Conservation (phyloP, 2,888 invertebrate species). For the Cyrtodaria siliqua region DNA sequence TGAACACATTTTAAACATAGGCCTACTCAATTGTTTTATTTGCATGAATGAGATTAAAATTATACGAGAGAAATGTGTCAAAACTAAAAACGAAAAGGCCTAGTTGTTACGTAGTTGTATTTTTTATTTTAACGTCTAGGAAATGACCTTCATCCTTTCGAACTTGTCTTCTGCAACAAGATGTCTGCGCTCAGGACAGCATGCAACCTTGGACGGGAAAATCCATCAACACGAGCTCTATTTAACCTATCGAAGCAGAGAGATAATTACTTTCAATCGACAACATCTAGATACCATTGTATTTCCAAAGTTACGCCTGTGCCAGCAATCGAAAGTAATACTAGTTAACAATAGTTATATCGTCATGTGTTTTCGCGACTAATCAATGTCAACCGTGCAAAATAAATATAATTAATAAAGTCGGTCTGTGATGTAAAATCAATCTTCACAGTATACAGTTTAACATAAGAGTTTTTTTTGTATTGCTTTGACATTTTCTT, state of each 20-base stretch:
- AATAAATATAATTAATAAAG: no score
- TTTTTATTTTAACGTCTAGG: not conserved
- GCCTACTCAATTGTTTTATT: no score
- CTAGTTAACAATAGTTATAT: not conserved
- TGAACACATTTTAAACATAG: no score
- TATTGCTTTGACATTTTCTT: no score
- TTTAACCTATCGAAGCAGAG: constrained; percentile 17
- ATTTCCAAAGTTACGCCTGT: not conserved
- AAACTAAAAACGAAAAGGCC: no score
- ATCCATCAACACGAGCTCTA: constrained; percentile 16
- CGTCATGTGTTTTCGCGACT: constrained; percentile 10
- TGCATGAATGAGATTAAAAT: no score
- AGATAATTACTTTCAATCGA: constrained; percentile 2
- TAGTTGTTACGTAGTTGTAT: no score
- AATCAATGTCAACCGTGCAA: no score
- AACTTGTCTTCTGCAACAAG: constrained; percentile 55
- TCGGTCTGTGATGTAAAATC: no score
- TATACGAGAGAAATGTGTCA: no score
- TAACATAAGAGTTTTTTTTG: no score
- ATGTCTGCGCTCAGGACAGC: constrained; percentile 72
- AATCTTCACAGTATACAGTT: no score
- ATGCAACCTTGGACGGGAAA: constrained; percentile 59
- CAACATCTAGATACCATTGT: constrained; percentile 8
- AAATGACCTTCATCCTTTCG: constrained; percentile 49
- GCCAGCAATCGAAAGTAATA: not conserved